Conservation (phyloP, 2,113 vertebrate genomes). For the Poecilia latipinna region DNA sequence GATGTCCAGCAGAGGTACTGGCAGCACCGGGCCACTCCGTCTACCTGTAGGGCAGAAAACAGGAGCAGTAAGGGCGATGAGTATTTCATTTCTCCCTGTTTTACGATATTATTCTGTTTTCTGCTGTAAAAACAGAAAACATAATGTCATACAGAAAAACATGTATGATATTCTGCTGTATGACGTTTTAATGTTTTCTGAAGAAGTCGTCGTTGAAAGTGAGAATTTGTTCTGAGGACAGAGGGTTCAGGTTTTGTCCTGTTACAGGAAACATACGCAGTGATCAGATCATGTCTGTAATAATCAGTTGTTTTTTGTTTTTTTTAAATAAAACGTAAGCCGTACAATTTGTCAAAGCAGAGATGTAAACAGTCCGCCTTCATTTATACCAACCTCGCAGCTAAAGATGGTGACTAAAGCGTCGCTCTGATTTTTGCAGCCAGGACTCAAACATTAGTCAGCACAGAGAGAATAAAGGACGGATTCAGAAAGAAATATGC, state of each 20-base stretch:
- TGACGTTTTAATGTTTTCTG: too few species aligned
- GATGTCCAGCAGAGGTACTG: slow-evolving; percentile 62
- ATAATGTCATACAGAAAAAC: too few species aligned
- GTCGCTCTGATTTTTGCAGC: not conserved
- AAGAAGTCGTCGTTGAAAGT: too few species aligned
- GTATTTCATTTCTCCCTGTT: too few species aligned
- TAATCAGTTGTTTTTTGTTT: not conserved
- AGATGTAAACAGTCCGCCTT: not conserved
- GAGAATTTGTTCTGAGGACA: too few species aligned
- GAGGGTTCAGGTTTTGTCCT: too few species aligned
- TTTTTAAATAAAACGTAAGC: not conserved
- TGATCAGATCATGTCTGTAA: not conserved
- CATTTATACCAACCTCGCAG: not conserved
- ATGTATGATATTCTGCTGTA: too few species aligned
- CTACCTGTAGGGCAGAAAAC: slow-evolving; percentile 57
- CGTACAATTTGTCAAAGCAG: not conserved
- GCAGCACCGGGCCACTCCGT: slow-evolving; percentile 69
- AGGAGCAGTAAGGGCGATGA: not conserved
- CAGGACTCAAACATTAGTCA: not conserved
- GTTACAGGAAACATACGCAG: not conserved
- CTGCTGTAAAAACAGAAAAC: too few species aligned
- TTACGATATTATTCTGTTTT: too few species aligned
- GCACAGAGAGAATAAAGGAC: not conserved
- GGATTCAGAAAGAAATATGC: not conserved
- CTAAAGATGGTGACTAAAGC: not conserved